A percentile compares a stretch with the other conserved stretches of the same genome.
Evolutionary conservation across 64 coral and sea anemone genomes (phyloP).

Genomic region (Montipora efflorescens): DNA sequence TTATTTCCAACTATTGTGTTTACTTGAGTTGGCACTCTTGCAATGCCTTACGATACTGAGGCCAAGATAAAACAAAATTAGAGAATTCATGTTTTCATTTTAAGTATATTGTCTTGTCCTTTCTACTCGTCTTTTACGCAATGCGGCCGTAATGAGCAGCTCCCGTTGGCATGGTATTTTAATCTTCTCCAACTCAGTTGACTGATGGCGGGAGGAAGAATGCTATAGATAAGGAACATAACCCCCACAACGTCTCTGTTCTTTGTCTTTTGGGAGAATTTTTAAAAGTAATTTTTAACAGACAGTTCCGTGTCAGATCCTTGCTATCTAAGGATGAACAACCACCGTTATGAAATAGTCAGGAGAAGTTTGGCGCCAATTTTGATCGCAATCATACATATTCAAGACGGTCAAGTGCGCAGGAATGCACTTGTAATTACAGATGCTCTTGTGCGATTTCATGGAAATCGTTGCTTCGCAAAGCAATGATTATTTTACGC

Average conservation of each 20-base stretch:
- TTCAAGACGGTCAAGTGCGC: conserved; percentile 1
- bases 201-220: background rate
- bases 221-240: background rate
- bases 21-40: no score
- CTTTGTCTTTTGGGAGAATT: background rate
- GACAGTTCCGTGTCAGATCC: background rate
- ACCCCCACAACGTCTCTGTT: background rate
- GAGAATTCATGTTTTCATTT: no score
- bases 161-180: background rate
- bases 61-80: no score
- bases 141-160: background rate
- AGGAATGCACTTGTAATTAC: background rate
- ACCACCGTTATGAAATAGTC: background rate
- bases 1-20: no score
- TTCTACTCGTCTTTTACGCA: background rate
- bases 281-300: background rate
- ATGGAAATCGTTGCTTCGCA: background rate
- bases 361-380: conserved; percentile 39
- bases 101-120: no score
- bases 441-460: background rate
- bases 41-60: no score
- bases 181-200: background rate
- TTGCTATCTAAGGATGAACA: background rate
- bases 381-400: conserved; percentile 16
- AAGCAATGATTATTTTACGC: background rate